Evolutionary conservation across 2,113 vertebrate genomes (phyloP).

Genomic region (Perca fluviatilis): DNA sequence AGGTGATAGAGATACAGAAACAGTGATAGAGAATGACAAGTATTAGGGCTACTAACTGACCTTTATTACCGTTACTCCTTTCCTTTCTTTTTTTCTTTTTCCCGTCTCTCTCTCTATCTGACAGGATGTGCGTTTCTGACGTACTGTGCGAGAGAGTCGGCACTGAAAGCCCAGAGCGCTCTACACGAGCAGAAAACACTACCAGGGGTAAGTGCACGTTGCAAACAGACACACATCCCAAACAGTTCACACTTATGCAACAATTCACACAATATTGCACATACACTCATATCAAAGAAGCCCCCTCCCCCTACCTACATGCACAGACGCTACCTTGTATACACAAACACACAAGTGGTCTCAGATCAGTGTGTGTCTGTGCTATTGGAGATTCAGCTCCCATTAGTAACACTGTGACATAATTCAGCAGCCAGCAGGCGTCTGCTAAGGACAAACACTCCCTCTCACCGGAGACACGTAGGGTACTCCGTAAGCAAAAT

Average conservation of each 20-base stretch:
- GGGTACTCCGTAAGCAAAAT: conserved; percentile 62
- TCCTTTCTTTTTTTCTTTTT: conserved; percentile 14
- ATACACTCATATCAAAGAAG: conserved; percentile 6
- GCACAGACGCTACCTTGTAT: conserved; percentile 31
- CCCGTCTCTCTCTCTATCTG: conserved; percentile 47
- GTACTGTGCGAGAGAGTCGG: conserved; percentile 93
- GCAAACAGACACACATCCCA: conserved; percentile 44
- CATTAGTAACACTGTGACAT: conserved; percentile 78
- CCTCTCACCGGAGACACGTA: conserved; percentile 65
- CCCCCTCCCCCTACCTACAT: conserved; percentile 2
- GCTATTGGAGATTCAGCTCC: conserved; percentile 58
- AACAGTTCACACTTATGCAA: conserved; percentile 50
- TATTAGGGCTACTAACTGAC: conserved; percentile 43
- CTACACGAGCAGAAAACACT: conserved; percentile 95
- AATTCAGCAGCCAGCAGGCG: conserved; percentile 74
- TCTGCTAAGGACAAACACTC: conserved; percentile 76
- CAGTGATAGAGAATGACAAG: conserved; percentile 39
- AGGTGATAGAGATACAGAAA: conserved; percentile 37
- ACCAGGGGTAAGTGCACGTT: conserved; percentile 88
- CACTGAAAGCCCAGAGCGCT: conserved; percentile 94
- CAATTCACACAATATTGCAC: conserved; percentile 32
- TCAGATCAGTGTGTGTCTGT: conserved; percentile 49
- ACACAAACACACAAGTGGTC: conserved; percentile 14
- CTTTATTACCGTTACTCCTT: conserved; percentile 37
- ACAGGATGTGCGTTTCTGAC: conserved; percentile 95